phyloP scores from a whole-genome alignment of 2,113 vertebrate species.

The Bujurquina vittata region DNA sequence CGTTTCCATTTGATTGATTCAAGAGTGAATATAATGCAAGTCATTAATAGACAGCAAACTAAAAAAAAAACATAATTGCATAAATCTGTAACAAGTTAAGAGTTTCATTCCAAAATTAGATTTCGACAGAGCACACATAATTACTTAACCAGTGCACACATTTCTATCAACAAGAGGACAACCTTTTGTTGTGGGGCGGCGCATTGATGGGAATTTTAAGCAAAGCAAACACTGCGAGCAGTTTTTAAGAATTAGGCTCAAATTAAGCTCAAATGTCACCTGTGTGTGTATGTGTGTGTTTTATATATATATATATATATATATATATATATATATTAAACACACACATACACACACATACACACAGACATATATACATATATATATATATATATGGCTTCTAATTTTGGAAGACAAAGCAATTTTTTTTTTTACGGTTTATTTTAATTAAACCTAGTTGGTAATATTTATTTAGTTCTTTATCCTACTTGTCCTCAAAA shows the following conservation, averaged over 20 bases:
- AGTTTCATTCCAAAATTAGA: constrained; percentile 29
- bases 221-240: not conserved
- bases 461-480: not conserved
- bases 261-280: not conserved
- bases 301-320: too few relatives aligned
- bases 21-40: constrained; percentile 11
- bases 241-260: too few relatives aligned
- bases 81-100: constrained; percentile 18
- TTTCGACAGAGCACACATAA: constrained; percentile 18
- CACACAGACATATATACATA: too few relatives aligned
- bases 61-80: constrained; percentile 1
- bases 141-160: not conserved
- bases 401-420: too few relatives aligned
- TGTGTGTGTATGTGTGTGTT: not conserved
- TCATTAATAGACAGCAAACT: constrained; percentile 17
- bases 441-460: not conserved
- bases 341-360: too few relatives aligned
- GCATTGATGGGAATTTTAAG: not conserved
- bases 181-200: not conserved
- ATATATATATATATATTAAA: too few relatives aligned
- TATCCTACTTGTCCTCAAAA: not conserved
- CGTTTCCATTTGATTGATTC: not conserved
- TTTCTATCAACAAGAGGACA: not conserved
- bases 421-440: too few relatives aligned
- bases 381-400: too few relatives aligned